Evolutionary conservation across 2,113 vertebrate genomes (phyloP), one percentile per base, ranked within the genome.

Genomic region (Emydocephalus ijimae): DNA sequence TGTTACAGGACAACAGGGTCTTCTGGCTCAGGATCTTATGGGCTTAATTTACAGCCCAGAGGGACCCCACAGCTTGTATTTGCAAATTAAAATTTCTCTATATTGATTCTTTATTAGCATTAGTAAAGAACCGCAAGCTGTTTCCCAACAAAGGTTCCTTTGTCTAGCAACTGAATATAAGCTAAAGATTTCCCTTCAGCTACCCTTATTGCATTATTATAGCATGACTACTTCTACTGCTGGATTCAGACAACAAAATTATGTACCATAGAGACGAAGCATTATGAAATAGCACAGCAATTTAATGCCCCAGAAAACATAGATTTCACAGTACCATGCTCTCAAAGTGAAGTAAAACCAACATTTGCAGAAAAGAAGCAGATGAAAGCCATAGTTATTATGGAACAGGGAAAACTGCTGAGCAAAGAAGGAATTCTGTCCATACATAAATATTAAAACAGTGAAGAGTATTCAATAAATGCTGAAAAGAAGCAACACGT

Each of bases 241-340:
- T 95, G 94, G 43, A 93, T 95, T 93, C 43, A 91, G 88, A 96
- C 56, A 96, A 95, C 92, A 95, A 96, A 95, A 95, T 91, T 95
- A 95, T 61, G n/a, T 94, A 92, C 93, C 95, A 95, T 92, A 94
- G 14, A 23, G 15, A 94, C 74, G 55, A 94, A 85, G 64, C 48
- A 88, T 94, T 96, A 94, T 94, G 89, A 95, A 96, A 92, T 85
- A 96, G 55, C 29, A 93, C 87, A 89, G 92, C 94, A 95, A 95
- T 97, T 96, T 97, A 96, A 96, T 95, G 95, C 94, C 95, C 95
- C 85, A 96, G 92, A 96, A 96, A 97, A 94, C 93, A 91, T 95
- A 94, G 87, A 96, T 96, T 96, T 96, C 94, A 96, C 93, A 96
- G 95, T 94, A 90, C 74, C 54, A 89, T 96, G 92, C 93, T 88